Evolutionary conservation across 2,888 invertebrate species (phyloP).

Genomic region (Acanthosepion pharaonis): DNA sequence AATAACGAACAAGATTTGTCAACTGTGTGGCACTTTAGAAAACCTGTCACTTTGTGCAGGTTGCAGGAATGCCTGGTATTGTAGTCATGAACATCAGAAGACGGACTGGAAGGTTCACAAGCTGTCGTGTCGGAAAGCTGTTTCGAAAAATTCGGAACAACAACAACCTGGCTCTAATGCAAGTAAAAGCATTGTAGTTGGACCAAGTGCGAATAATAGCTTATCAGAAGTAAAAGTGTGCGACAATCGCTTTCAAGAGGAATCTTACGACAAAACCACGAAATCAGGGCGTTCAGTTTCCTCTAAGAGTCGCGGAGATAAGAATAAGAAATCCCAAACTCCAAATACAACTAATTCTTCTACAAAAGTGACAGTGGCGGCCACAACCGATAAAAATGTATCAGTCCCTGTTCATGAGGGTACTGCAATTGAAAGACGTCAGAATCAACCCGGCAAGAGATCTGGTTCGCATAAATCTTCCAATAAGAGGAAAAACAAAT

Average conservation of each 20-base stretch:
- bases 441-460: not conserved
- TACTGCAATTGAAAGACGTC: not conserved
- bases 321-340: slow-evolving; percentile 24
- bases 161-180: not conserved
- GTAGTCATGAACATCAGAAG: slow-evolving; percentile 70
- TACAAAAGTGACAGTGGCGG: not conserved
- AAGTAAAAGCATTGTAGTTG: not conserved
- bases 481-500: not conserved
- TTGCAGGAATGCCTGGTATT: slow-evolving; percentile 69
- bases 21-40: slow-evolving; percentile 66
- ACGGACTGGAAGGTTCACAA: slow-evolving; percentile 70
- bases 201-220: not conserved
- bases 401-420: not conserved
- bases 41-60: slow-evolving; percentile 68
- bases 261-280: not conserved
- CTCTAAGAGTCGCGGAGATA: not conserved
- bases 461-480: not conserved
- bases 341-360: too few species aligned
- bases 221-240: slow-evolving; percentile 47
- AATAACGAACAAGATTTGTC: slow-evolving; percentile 58
- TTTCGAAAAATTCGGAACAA: slow-evolving; percentile 17
- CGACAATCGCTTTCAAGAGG: slow-evolving; percentile 40
- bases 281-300: not conserved
- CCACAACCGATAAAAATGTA: not conserved
- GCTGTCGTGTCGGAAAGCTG: slow-evolving; percentile 55